A percentile compares a stretch with the other conserved stretches of the same genome.
Conservation (phyloP, 1,140 invertebrate species). For the Drosophila lowei region DNA sequence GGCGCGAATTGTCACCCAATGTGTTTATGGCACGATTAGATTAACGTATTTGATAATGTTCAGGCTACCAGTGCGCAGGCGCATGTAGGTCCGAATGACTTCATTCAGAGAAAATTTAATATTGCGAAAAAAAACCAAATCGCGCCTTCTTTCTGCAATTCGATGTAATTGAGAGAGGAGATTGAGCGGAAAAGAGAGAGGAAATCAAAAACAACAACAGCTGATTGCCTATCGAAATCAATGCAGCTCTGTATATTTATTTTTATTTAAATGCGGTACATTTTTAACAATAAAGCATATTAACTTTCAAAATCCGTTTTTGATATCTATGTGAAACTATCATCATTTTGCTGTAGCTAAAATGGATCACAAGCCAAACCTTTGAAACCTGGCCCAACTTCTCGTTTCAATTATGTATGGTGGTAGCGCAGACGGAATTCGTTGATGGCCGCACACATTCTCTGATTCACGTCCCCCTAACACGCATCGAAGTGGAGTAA, state of each 20-base stretch:
- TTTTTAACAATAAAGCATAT: no score
- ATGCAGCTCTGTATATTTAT: slow-evolving; percentile 6
- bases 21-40: slow-evolving; percentile 60
- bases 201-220: slow-evolving; percentile 12
- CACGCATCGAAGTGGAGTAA: slow-evolving; percentile 45
- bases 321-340: no score
- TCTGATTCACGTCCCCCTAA: slow-evolving; percentile 32
- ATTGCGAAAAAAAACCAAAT: slow-evolving; percentile 5
- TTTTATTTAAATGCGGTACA: slow-evolving; percentile 42
- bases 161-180: slow-evolving; percentile 1
- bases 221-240: slow-evolving; percentile 11
- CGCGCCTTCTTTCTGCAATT: background rate
- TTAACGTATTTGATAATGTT: slow-evolving; percentile 59
- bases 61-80: slow-evolving; percentile 50
- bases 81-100: slow-evolving; percentile 19
- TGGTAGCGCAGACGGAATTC: slow-evolving; percentile 12
- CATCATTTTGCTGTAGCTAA: no score
- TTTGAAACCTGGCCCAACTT: no score
- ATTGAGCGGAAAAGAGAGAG: slow-evolving; percentile 25
- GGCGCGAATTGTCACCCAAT: slow-evolving; percentile 17
- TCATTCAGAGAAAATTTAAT: slow-evolving; percentile 21
- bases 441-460: slow-evolving; percentile 3
- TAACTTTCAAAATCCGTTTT: no score
- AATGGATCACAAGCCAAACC: no score
- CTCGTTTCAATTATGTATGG: background rate